Conservation (phyloP, 2,797 vertebrate genomes). For the Orientallactaga sibirica region DNA sequence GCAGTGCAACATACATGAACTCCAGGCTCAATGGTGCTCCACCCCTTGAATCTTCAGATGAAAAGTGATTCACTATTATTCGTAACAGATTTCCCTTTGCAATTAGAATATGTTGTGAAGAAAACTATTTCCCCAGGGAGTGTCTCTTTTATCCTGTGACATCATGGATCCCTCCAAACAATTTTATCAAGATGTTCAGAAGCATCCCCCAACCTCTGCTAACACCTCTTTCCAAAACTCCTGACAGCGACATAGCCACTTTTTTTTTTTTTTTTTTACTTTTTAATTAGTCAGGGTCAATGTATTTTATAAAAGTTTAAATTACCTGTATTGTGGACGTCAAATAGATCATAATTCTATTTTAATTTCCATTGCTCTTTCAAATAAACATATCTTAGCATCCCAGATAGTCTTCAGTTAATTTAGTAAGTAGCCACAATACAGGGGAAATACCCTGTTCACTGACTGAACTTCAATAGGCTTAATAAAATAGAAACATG, state of each 20-base stretch:
- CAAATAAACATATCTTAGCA: background rate
- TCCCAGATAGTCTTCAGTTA: background rate
- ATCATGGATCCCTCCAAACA: background rate
- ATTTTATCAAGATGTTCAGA: background rate
- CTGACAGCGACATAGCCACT: background rate
- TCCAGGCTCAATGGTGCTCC: background rate
- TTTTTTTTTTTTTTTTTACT: background rate
- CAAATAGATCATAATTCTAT: slow-evolving; percentile 14
- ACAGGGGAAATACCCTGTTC: background rate
- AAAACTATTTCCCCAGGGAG: background rate
- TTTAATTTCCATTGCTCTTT: background rate
- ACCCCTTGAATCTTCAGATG: background rate
- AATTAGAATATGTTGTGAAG: background rate
- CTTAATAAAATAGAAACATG: background rate
- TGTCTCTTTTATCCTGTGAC: background rate
- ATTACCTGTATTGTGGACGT: background rate
- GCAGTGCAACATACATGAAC: background rate
- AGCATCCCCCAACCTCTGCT: background rate
- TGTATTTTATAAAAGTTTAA: slow-evolving; percentile 16
- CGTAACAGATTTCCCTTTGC: background rate
- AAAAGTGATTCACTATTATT: background rate
- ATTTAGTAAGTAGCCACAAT: background rate
- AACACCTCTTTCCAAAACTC: background rate
- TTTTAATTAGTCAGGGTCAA: background rate
- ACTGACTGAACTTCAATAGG: slow-evolving; percentile 62